Evolutionary conservation across 2,797 vertebrate genomes (phyloP).

Genomic region (Adelosebastes latens): DNA sequence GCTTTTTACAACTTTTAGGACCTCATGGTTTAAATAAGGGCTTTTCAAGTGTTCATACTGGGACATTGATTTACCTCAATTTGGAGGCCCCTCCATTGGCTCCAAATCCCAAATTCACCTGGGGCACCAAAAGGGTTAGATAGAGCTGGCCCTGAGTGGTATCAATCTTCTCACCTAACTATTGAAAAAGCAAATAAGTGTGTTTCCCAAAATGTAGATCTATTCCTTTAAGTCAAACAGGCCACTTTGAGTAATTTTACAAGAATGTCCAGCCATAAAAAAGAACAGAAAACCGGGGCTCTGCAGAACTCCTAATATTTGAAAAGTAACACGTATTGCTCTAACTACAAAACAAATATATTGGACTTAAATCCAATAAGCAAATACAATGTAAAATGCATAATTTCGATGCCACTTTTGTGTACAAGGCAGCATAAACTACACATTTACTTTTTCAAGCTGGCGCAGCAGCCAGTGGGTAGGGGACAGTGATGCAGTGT

Average conservation of each 20-base stretch:
- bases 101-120: rapidly evolving
- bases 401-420: neutral
- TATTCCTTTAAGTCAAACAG: neutral
- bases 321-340: neutral
- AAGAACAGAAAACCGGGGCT: neutral
- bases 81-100: too few relatives aligned
- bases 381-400: neutral
- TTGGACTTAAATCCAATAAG: neutral
- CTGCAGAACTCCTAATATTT: neutral
- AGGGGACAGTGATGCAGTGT: constrained; percentile 82
- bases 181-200: neutral
- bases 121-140: too few relatives aligned
- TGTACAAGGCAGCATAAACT: neutral
- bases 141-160: neutral
- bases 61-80: too few relatives aligned
- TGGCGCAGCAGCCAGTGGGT: constrained; percentile 43
- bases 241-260: neutral
- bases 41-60: too few relatives aligned
- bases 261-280: neutral
- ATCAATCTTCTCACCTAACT: neutral
- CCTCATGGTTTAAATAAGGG: too few relatives aligned
- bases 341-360: neutral
- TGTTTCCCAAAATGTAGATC: neutral
- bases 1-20: too few relatives aligned
- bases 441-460: neutral